Conservation (phyloP, 1,140 invertebrate species). For the Galleria mellonella region DNA sequence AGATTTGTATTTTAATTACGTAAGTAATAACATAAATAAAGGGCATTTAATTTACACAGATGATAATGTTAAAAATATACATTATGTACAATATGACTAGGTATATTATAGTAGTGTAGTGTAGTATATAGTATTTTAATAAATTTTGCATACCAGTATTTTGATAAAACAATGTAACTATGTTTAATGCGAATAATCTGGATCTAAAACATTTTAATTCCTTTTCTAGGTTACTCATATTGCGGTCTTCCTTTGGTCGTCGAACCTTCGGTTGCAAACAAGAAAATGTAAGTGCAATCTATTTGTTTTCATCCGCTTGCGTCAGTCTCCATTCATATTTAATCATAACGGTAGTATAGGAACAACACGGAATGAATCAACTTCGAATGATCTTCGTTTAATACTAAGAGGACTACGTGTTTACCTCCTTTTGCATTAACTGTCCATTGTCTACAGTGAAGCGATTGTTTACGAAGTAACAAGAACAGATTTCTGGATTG, state of each 20-base stretch:
- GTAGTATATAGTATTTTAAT: no score
- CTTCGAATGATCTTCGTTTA: neutral
- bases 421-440: slow-evolving; percentile 26
- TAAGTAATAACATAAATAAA: no score
- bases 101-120: no score
- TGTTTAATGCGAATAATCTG: neutral
- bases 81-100: no score
- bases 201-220: neutral
- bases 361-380: neutral
- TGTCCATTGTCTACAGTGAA: slow-evolving; percentile 27
- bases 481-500: slow-evolving; percentile 7
- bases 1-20: no score
- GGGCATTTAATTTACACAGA: no score
- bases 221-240: slow-evolving; percentile 54
- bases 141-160: no score
- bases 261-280: slow-evolving; percentile 63
- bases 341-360: neutral
- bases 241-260: slow-evolving; percentile 57
- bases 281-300: slow-evolving; percentile 52
- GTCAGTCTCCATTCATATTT: neutral
- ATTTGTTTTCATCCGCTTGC: neutral
- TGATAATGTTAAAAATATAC: no score
- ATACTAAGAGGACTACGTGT: slow-evolving; percentile 15
- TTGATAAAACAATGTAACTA: no score
- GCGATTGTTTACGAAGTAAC: slow-evolving; percentile 22